Percentiles rank a stretch among this genome's conserved stretches.
These are phyloP conservation scores for Salvelinus namaycush DNA, from an alignment of 2,113 vertebrate species.

Conservation along the genomic window DNA sequence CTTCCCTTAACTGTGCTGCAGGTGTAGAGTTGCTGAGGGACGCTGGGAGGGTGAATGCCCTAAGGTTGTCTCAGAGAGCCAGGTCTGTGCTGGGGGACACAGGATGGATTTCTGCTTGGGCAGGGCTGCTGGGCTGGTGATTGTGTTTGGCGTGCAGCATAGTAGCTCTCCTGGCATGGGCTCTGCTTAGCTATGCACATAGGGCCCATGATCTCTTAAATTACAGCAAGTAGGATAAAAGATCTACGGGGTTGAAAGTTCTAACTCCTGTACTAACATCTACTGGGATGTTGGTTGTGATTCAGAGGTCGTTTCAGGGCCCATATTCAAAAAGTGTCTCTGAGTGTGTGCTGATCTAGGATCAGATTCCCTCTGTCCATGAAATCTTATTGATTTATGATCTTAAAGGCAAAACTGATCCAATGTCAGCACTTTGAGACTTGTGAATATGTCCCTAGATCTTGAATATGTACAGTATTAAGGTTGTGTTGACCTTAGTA, in stretches of 20 bases:
- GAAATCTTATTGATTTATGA: too few relatives aligned
- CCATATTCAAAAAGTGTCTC: too few relatives aligned
- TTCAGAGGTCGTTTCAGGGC: constrained; percentile 3
- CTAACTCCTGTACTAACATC: constrained; percentile 34
- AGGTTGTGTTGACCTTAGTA: too few relatives aligned
- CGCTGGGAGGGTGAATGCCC: constrained; percentile 37
- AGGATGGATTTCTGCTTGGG: constrained; percentile 55
- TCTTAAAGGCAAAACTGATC: too few relatives aligned
- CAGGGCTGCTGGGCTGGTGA: constrained; percentile 36
- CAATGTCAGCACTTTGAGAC: too few relatives aligned
- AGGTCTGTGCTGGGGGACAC: constrained; percentile 41
- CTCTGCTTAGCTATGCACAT: constrained; percentile 40
- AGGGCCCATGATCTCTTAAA: constrained; percentile 25
- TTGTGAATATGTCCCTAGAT: too few relatives aligned
- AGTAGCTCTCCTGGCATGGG: constrained; percentile 30
- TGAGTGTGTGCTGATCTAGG: too few relatives aligned
- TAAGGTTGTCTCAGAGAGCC: constrained; percentile 29
- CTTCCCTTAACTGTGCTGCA: constrained; percentile 20
- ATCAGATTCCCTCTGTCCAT: too few relatives aligned
- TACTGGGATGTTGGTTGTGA: not conserved
- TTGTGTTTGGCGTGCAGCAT: constrained; percentile 51
- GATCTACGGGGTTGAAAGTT: constrained; percentile 15
- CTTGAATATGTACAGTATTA: too few relatives aligned
- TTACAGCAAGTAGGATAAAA: constrained; percentile 17
- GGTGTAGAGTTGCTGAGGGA: constrained; percentile 35